Percentiles rank a stretch among this genome's conserved stretches.
Conservation (phyloP, 2,797 vertebrate genomes). For the Rhynchotus rufescens region DNA sequence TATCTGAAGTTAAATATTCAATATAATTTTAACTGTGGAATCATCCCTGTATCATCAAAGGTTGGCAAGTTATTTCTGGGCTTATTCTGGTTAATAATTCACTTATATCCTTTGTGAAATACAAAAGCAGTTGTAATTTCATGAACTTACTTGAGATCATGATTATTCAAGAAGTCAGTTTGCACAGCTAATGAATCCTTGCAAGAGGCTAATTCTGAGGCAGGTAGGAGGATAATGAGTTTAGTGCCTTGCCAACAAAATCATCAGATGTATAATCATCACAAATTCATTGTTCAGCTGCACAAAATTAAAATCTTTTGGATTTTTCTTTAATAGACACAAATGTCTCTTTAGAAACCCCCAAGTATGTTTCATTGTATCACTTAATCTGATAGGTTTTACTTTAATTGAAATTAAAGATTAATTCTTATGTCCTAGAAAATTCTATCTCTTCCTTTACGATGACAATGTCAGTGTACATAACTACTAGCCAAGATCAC, state of each 20-base stretch:
- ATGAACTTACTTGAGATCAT: neutral
- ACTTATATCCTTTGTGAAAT: neutral
- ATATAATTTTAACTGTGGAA: neutral
- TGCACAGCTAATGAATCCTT: neutral
- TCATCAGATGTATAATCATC: neutral
- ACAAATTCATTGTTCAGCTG: neutral
- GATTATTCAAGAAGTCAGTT: neutral
- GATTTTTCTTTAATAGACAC: neutral
- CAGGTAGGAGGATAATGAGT: slow-evolving; percentile 29
- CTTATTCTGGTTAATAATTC: neutral
- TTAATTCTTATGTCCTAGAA: neutral
- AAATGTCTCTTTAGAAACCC: neutral
- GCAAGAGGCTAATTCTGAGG: neutral
- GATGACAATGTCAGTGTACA: neutral
- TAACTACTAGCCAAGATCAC: neutral
- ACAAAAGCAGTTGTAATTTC: neutral
- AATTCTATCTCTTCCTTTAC: neutral
- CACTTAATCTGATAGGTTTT: neutral
- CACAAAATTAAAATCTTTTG: neutral
- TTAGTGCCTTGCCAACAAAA: neutral
- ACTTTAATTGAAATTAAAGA: neutral
- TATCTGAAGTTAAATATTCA: neutral
- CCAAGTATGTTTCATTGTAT: neutral
- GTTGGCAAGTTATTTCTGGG: neutral
- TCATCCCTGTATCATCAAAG: neutral